Evolutionary conservation across 1,140 invertebrate genomes (phyloP), one percentile per base, ranked within the genome.

Genomic region (Cyrtorhinus lividipennis): DNA sequence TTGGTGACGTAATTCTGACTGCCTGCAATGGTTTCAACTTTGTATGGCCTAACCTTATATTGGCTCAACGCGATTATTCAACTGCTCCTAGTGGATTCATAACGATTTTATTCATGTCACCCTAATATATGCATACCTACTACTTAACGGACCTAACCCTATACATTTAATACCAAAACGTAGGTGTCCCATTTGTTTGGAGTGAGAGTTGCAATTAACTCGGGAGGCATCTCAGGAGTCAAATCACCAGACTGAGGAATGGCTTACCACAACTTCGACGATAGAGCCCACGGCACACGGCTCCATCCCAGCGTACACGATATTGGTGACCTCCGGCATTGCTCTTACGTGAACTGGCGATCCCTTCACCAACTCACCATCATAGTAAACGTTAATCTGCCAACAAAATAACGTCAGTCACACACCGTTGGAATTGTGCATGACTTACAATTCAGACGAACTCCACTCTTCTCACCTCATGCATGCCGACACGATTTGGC

Each of bases 221-320:
- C 38, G n/a, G n/a, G 38, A 26, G 27, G 15, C 25, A 24, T 38
- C 27, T 59, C 27, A 59, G n/a, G 12, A 58, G n/a, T 30, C 12
- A 53, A 24, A 80, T n/a, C n/a, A n/a, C n/a, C n/a, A n/a, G n/a
- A n/a, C n/a, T n/a, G n/a, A n/a, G n/a, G n/a, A n/a, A n/a, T n/a
- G n/a, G n/a, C 88, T 90, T 73, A 97, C 93, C 76, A 95, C 81
- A 66, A 98, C 89, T 81, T 97, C 93, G 3, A 96, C 93, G 59
- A 94, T 85, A 62, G 89, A 91, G 66, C 93, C 94, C 27, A 95
- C 80, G 18, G 91, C 88, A 75, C 93, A 96, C 22, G 91, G 94
- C 59, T 95, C 92, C 80, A 96, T 92, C 63, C 92, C 91, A 12
- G 90, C 88, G 38, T 88, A 86, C 60, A 85, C 85, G 53, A 94